These are phyloP conservation scores for Menidia menidia DNA, from an alignment of 2,797 vertebrate genomes.

Conservation along the genomic window DNA sequence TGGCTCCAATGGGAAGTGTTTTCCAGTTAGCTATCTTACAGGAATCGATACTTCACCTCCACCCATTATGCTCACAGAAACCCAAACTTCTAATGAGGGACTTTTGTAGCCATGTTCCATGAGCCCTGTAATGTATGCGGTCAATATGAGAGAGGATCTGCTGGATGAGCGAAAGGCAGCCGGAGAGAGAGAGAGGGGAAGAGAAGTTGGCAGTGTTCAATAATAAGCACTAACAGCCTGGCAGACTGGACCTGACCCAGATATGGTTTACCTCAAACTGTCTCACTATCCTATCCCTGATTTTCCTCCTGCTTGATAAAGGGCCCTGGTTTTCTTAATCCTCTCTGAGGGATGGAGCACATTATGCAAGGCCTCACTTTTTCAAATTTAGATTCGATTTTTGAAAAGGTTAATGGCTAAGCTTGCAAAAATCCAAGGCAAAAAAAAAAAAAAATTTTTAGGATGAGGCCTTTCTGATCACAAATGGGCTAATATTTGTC, in stretches of 20 bases:
- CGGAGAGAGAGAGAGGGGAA: conserved; percentile 22
- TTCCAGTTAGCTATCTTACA: conserved; percentile 83
- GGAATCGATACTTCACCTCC: conserved; percentile 81
- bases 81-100: conserved; percentile 85
- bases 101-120: conserved; percentile 75
- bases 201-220: conserved; percentile 65
- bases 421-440: conserved; percentile 65
- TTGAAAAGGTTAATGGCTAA: conserved; percentile 85
- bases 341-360: conserved; percentile 69
- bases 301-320: conserved; percentile 77
- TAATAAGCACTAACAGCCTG: conserved; percentile 72
- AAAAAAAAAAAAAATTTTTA: conserved; percentile 73
- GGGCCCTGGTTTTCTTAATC: conserved; percentile 71
- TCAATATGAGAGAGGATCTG: conserved; percentile 74
- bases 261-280: conserved; percentile 80
- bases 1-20: conserved; percentile 77
- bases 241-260: conserved; percentile 78
- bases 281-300: conserved; percentile 64
- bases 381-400: conserved; percentile 82
- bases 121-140: conserved; percentile 71
- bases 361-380: conserved; percentile 69
- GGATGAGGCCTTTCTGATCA: conserved; percentile 70
- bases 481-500: conserved; percentile 75
- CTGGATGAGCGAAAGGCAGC: conserved; percentile 6
- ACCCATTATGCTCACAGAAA: conserved; percentile 78